These are phyloP conservation scores for Neotragus pygmaeus DNA, from an alignment of 2,113 vertebrate genomes.

Conservation along the genomic window DNA sequence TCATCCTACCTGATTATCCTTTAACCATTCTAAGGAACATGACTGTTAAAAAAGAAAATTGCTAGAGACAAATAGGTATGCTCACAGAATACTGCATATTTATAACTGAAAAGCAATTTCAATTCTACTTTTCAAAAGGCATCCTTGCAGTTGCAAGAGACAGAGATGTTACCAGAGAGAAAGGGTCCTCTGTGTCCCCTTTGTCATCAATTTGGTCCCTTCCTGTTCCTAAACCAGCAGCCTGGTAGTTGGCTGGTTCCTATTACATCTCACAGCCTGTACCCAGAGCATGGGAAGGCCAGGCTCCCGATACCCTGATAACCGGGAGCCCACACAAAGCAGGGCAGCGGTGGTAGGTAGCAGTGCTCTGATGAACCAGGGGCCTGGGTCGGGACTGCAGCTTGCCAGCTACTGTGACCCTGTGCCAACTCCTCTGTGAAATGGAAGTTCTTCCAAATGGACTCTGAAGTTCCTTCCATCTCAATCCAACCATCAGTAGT, in stretches of 20 bases:
- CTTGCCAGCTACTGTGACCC: not conserved
- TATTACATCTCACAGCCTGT: not conserved
- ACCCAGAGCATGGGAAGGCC: not conserved
- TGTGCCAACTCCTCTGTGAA: not conserved
- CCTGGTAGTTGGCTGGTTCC: not conserved
- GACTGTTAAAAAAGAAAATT: not conserved
- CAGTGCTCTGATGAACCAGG: not conserved
- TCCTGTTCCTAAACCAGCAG: not conserved
- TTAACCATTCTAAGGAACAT: conserved; percentile 17
- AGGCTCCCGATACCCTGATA: not conserved
- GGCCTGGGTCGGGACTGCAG: not conserved
- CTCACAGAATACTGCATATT: not conserved
- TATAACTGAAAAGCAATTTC: not conserved
- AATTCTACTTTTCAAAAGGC: not conserved
- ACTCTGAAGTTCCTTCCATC: not conserved
- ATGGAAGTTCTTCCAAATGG: not conserved
- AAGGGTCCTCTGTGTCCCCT: not conserved
- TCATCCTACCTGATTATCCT: not conserved
- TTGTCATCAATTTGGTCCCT: not conserved
- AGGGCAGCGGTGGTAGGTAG: not conserved
- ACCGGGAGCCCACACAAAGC: not conserved
- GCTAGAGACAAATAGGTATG: not conserved
- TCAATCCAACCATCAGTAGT: not conserved
- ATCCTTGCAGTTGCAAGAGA: not conserved
- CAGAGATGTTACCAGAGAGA: not conserved